These are phyloP conservation scores for Dicerorhinus sumatrensis DNA, from an alignment of 2,113 vertebrate species.

Conservation along the genomic window DNA sequence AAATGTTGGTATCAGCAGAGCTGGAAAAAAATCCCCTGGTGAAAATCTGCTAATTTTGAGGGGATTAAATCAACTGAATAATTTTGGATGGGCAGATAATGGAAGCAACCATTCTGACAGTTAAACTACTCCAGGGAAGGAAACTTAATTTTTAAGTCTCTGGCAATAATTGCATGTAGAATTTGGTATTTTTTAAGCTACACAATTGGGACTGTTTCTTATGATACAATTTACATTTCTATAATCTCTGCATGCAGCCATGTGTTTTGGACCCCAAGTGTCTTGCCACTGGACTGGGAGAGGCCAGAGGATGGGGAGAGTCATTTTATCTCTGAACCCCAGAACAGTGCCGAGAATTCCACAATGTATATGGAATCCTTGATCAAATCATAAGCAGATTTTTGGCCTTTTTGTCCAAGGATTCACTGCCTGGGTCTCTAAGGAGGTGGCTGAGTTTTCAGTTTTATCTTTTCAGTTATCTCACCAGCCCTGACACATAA, in stretches of 20 bases:
- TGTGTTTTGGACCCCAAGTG: neutral
- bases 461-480: neutral
- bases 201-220: constrained; percentile 51
- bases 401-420: neutral
- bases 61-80: constrained; percentile 75
- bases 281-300: neutral
- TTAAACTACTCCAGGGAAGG: constrained; percentile 61
- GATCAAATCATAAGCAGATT: neutral
- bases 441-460: neutral
- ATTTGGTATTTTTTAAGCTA: constrained; percentile 66
- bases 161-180: constrained; percentile 61
- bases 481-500: neutral
- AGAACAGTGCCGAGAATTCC: neutral
- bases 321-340: neutral
- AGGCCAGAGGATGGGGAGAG: neutral
- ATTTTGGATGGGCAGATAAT: constrained; percentile 65
- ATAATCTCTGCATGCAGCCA: constrained; percentile 39
- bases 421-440: neutral
- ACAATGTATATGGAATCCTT: neutral
- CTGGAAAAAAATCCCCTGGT: constrained; percentile 66
- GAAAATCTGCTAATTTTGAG: constrained; percentile 76
- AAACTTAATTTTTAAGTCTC: constrained; percentile 71
- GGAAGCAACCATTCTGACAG: constrained; percentile 58
- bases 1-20: constrained; percentile 67
- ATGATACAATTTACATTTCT: constrained; percentile 66